A percentile compares a stretch with the other conserved stretches of the same genome.
Conservation (phyloP, 2,888 invertebrate genomes). For the Anagyrus pseudococci region DNA sequence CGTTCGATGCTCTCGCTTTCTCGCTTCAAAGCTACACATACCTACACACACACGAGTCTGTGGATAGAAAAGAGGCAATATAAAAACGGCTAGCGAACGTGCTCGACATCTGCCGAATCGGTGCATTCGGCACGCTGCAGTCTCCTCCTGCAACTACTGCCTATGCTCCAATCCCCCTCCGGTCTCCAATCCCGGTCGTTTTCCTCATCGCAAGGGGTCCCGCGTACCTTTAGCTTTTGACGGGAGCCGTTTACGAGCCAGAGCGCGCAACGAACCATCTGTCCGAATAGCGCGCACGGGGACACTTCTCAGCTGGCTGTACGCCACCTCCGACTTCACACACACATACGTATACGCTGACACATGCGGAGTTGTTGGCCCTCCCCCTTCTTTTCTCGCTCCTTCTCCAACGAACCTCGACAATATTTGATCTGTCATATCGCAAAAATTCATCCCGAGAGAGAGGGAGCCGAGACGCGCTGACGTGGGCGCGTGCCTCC, state of each 20-base stretch:
- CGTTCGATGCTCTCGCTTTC: too few species aligned
- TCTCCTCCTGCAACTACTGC: too few species aligned
- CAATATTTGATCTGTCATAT: slow-evolving; percentile 30
- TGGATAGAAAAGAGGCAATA: background rate
- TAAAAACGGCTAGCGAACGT: slow-evolving; percentile 46
- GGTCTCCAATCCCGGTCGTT: background rate
- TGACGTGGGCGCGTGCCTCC: slow-evolving; percentile 1
- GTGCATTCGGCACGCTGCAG: slow-evolving; percentile 40
- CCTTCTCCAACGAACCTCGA: slow-evolving; percentile 38
- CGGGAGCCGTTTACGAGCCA: slow-evolving; percentile 21
- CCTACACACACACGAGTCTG: background rate
- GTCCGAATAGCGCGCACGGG: slow-evolving; percentile 29
- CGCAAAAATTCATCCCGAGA: too few species aligned
- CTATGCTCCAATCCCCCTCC: background rate
- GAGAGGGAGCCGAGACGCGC: background rate
- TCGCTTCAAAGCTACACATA: too few species aligned
- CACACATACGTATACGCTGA: background rate
- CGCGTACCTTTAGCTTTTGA: too few species aligned
- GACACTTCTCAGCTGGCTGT: background rate
- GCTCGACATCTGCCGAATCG: slow-evolving; percentile 57
- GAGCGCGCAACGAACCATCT: slow-evolving; percentile 11
- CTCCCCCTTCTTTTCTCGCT: too few species aligned
- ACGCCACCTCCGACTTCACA: slow-evolving; percentile 6
- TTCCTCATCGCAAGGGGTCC: slow-evolving; percentile 1
- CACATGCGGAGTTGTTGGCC: too few species aligned